Base-by-base conservation (phyloP, 1,140 invertebrate species). In the Cydia amplana region DNA sequence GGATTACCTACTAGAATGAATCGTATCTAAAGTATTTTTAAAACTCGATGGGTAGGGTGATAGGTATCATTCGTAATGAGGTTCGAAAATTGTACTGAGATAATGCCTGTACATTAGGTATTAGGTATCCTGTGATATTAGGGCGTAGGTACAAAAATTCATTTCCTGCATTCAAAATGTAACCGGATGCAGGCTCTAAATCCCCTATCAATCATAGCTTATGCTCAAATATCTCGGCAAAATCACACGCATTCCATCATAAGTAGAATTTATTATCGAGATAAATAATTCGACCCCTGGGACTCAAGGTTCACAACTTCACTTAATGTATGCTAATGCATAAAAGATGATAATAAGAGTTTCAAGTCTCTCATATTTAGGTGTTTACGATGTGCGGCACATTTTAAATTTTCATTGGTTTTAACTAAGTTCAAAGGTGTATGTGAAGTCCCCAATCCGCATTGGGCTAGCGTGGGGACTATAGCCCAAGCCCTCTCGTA, bases 211-310 rank as follows among this genome's bases (percentile, higher is more conserved):
- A 43, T 70, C 65, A 70, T 36, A 7, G 64, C 25, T 67, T 70
- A 70, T n/a, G 65, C 2, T 70, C 65, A 40, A 70, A 70, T 70
- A 70, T 70, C 28, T 70, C 65, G 6, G 16, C 65, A 16, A 43
- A 70, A 70, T 70, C 65, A 70, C 65, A 70, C 65, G 18, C 65
- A 70, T 70, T 36, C 65, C 65, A 70, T 70, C 32, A 70, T 70
- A 70, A 70, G 65, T 36, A 70, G 32, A 70, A 70, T 70, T 40
- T 70, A 70, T 70, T 70, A 40, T 32, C 32, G 28, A 70, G 65
- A 70, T 70, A 70, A 70, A 70, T 70, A 70, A 70, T 70, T 70
- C 65, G 65, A 36, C 65, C 65, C 65, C 32, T 40, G 28, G 65
- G 65, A 4, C 32, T 36, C n/a, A 70, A 36, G 65, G 18, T 36